phyloP scores from a whole-genome alignment of 2,888 invertebrate genomes.

The Monoplex corrugatus region DNA sequence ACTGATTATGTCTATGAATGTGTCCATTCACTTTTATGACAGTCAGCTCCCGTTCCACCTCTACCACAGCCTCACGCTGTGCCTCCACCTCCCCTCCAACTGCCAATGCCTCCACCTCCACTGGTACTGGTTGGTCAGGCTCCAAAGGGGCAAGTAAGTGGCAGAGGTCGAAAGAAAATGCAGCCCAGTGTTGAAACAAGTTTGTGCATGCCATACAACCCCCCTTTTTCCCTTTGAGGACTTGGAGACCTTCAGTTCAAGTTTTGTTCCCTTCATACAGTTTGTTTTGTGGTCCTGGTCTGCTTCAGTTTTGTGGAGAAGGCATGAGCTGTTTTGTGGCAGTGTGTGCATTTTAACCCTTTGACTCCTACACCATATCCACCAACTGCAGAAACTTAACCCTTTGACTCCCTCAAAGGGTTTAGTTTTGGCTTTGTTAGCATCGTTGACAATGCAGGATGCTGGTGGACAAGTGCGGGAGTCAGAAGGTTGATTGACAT shows the following conservation, averaged over 20 bases:
- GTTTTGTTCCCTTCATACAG: background rate
- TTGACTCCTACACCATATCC: no score
- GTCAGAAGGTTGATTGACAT: no score
- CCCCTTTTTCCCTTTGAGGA: background rate
- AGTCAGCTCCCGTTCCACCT: background rate
- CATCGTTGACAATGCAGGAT: no score
- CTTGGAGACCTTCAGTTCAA: background rate
- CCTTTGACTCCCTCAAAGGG: no score
- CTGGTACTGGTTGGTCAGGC: constrained; percentile 3
- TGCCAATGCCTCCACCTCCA: constrained; percentile 33
- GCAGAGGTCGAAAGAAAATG: background rate
- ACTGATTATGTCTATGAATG: no score
- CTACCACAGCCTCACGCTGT: background rate
- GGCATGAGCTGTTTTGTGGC: background rate
- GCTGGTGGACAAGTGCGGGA: no score
- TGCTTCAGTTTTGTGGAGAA: background rate
- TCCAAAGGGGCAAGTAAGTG: constrained; percentile 10
- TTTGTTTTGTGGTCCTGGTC: background rate
- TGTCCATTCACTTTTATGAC: background rate
- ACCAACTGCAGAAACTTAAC: no score
- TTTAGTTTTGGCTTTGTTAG: no score
- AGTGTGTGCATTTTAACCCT: no score
- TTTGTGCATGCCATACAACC: background rate
- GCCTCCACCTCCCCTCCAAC: constrained; percentile 20
- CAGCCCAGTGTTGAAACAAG: background rate